Evolutionary conservation across 1,140 invertebrate species (phyloP), one percentile per base, ranked within the genome.

Genomic region (Luehdorfia chinensis): DNA sequence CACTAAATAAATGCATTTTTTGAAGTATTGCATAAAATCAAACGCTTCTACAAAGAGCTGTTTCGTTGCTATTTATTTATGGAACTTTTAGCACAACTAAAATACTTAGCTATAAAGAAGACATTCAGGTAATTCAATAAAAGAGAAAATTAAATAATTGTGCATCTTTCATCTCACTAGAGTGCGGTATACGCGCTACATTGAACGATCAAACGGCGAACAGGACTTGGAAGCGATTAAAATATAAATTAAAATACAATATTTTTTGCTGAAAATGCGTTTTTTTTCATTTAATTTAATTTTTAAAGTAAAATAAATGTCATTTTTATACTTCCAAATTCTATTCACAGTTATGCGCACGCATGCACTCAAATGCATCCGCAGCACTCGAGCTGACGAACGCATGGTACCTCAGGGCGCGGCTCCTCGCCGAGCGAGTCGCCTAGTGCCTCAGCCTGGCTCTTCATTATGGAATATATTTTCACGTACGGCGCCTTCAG

Each of bases 401-500:
- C 36, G 13, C 36, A 48, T 37, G 25, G 55, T 84, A 85, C 81
- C 79, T 85, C 79, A 12, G 69, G 78, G 62, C 67, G 79, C 49
- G 86, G 81, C 67, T 88, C 87, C 65, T 90, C 89, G 84, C 89
- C 87, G 50, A 86, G 88, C 71, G 91, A 92, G 89, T 94, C 94
- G 84, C 92, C 92, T 47, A 83, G 66, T 64, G 93, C 94, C 88
- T 93, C 91, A 70, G 94, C 94, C 90, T 94, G 93, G 78, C 93
- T 96, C 93, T 95, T 96, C 90, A 97, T 92, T 89, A 97, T 95
- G 88, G 92, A 95, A 93, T 95, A 96, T 90, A 96, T 93, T 92
- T 96, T 96, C 90, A 94, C 94, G 90, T 96, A 96, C 70, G 95
- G 95, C 83, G 95, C 95, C 93, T 96, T 97, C 91, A 97, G 93